A percentile compares a stretch with the other conserved stretches of the same genome.
Evolutionary conservation across 92 coral and sea anemone genomes (phyloP).

Genomic region (Ricordea florida): DNA sequence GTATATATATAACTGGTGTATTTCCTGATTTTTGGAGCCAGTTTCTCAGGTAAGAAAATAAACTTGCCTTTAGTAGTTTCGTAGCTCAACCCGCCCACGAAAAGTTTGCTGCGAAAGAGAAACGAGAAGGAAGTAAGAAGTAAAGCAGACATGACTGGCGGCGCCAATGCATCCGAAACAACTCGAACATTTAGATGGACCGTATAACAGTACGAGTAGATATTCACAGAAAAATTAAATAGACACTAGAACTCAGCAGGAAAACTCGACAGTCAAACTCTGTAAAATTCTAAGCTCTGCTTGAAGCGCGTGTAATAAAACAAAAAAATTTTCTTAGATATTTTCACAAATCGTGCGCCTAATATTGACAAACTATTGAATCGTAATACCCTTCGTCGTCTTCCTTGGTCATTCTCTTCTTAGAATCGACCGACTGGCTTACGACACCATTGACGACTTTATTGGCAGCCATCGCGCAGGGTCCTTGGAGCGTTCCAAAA

Average conservation of each 20-base stretch:
- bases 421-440: constrained; percentile 64
- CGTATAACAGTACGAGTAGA: constrained; percentile 14
- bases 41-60: constrained; percentile 5
- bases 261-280: constrained; percentile 4
- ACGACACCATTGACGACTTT: constrained; percentile 78
- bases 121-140: constrained; percentile 12
- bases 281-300: constrained; percentile 10
- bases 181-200: constrained; percentile 5
- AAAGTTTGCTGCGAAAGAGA: constrained; percentile 91
- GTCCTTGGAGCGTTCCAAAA: constrained; percentile 36
- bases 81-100: constrained; percentile 98
- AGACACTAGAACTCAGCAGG: constrained; percentile 44
- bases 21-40: not conserved
- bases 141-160: not conserved
- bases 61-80: constrained; percentile 93
- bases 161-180: constrained; percentile 34
- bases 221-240: constrained; percentile 30
- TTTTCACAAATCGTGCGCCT: constrained; percentile 47
- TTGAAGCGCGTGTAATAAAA: constrained; percentile 5
- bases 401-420: constrained; percentile 92
- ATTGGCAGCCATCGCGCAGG: constrained; percentile 68
- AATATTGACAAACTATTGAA: constrained; percentile 57
- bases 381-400: constrained; percentile 91
- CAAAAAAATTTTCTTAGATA: constrained; percentile 7
- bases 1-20: not conserved